Evolutionary conservation across 2,797 vertebrate genomes (phyloP), one percentile per base, ranked within the genome.

Genomic region (Hoplostethus mediterraneus): DNA sequence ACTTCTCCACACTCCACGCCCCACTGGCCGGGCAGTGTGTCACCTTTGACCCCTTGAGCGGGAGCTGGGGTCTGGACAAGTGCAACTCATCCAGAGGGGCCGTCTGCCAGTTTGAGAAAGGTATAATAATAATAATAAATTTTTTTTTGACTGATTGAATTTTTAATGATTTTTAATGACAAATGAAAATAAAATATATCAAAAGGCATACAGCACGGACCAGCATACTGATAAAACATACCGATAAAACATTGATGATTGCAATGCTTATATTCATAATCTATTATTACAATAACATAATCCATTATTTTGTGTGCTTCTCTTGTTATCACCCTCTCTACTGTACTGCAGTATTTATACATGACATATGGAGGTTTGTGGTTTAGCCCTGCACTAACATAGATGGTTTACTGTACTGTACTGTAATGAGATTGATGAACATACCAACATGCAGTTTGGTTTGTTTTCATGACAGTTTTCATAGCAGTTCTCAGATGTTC

Each of bases 71-170:
- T 16, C 48, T 48, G 13, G 84, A 70, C 40, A 54, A 67, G 1
- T 96, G 95, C 68, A 71, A 84, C 25, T 83, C 84, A 28, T 44
- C 44, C 5, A 92, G 71, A 77, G 90, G 71, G 57, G 87, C 90
- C 6, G 90, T 96, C 42, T 96, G 95, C 77, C 91, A 94, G 68
- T 91, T 90, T 80, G 77, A 79, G 17, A 94, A 94, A 92, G 94
- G 94, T 56, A n/a, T 61, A 7, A 58, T 58, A 51, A 21, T 21
- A 21, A 21, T 21, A 21, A 21, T 21, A 21, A 21, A 21, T n/a
- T n/a, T n/a, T n/a, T 21, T 21, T 21, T 21, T 1, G 16, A 9
- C n/a, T 7, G 10, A 49, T n/a, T 7, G 6, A 17, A 49, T 49
- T 49, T n/a, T 17, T 21, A 21, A 21, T 21, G 21, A 17, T 49